Percentiles rank a stretch among this genome's conserved stretches.
Conservation (phyloP, 2,113 vertebrate genomes). For the Dasypus novemcinctus region DNA sequence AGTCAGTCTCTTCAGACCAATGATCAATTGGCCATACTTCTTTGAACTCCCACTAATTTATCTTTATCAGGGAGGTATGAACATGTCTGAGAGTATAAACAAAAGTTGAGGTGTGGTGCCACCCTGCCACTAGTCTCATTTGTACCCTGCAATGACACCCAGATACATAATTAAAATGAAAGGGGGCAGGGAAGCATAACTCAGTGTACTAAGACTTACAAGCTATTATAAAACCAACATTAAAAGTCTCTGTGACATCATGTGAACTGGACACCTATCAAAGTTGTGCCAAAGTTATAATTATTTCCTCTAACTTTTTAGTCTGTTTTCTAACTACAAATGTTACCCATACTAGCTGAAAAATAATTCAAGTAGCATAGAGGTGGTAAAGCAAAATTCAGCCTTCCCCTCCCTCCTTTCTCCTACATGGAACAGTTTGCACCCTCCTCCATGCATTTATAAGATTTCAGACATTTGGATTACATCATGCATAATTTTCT, state of each 20-base stretch:
- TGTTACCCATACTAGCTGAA: not conserved
- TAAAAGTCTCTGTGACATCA: conserved; percentile 57
- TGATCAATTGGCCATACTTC: conserved; percentile 23
- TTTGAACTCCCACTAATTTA: conserved; percentile 45
- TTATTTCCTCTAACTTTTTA: conserved; percentile 62
- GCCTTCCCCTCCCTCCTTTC: not conserved
- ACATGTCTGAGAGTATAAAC: not conserved
- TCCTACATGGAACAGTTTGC: not conserved
- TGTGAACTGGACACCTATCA: conserved; percentile 35
- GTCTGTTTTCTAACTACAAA: not conserved
- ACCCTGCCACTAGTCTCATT: not conserved
- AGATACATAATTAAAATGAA: not conserved
- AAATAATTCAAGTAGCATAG: not conserved
- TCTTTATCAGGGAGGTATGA: conserved; percentile 23
- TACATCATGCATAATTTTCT: not conserved
- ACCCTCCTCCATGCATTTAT: not conserved
- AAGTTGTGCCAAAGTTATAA: conserved; percentile 40
- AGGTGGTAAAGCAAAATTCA: not conserved
- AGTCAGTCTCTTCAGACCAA: conserved; percentile 26
- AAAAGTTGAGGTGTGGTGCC: not conserved
- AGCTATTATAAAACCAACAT: conserved; percentile 11
- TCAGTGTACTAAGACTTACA: not conserved
- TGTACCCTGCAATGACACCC: not conserved
- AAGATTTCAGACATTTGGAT: not conserved
- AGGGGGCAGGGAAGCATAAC: not conserved